These are phyloP conservation scores for Amphipyra tragopoginis DNA, from an alignment of 2,888 invertebrate species.

Conservation along the genomic window DNA sequence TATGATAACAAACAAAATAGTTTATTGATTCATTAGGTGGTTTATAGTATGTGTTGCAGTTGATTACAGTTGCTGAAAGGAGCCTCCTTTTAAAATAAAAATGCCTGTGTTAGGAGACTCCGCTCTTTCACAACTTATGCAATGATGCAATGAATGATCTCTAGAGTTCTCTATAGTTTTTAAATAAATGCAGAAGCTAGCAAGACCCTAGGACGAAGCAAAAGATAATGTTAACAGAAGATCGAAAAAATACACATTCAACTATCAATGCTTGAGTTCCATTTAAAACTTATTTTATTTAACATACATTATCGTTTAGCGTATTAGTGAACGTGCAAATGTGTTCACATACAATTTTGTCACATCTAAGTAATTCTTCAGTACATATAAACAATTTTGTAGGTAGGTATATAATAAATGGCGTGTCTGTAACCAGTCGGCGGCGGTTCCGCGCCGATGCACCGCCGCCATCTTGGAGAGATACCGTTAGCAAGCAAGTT, in stretches of 20 bases:
- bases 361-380: slow-evolving; percentile 15
- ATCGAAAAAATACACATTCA: neutral
- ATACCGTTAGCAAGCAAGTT: slow-evolving; percentile 65
- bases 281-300: slow-evolving; percentile 17
- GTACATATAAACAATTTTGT: slow-evolving; percentile 22
- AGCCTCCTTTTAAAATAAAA: no score
- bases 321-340: slow-evolving; percentile 18
- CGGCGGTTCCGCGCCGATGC: slow-evolving; percentile 75
- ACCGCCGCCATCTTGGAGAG: slow-evolving; percentile 76
- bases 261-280: neutral
- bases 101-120: no score
- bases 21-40: no score
- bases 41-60: no score
- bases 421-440: slow-evolving; percentile 59
- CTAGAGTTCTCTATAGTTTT: no score
- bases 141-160: no score
- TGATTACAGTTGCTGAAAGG: no score
- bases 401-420: slow-evolving; percentile 50
- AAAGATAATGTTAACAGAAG: neutral
- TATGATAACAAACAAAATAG: no score
- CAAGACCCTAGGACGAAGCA: no score
- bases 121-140: no score
- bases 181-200: no score
- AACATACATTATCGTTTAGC: slow-evolving; percentile 8
- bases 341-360: slow-evolving; percentile 11